Evolutionary conservation across 1,140 invertebrate genomes (phyloP).

Genomic region (Calycopis cecrops): DNA sequence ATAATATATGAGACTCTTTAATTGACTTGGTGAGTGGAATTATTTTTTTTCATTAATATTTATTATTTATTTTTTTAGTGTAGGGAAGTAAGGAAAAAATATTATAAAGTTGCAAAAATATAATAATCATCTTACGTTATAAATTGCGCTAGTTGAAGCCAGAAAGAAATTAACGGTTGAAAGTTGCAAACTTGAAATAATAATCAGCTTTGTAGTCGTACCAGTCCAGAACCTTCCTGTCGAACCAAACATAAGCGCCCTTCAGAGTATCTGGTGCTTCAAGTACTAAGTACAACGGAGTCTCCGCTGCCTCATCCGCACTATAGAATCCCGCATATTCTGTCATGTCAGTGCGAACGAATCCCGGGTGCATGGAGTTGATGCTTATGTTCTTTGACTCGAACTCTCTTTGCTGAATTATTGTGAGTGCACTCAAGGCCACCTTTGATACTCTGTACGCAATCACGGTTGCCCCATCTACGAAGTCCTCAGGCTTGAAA

Average conservation of each 20-base stretch:
- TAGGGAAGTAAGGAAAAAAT: no score
- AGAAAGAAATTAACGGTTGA: not conserved
- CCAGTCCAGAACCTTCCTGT: constrained; percentile 56
- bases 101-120: no score
- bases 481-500: constrained; percentile 56
- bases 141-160: no score
- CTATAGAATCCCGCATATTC: constrained; percentile 78
- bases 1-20: no score
- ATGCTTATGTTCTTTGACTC: constrained; percentile 77
- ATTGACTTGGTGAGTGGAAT: no score
- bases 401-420: constrained; percentile 78
- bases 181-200: constrained; percentile 34
- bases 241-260: constrained; percentile 66
- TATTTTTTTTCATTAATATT: no score
- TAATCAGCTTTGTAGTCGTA: constrained; percentile 46
- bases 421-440: constrained; percentile 78
- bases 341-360: constrained; percentile 85
- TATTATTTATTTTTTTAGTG: no score
- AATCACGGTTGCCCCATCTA: constrained; percentile 73
- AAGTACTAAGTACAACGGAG: constrained; percentile 52
- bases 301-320: constrained; percentile 77
- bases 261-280: constrained; percentile 48
- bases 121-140: no score
- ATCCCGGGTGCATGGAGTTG: constrained; percentile 80
- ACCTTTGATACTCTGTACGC: constrained; percentile 83